These are phyloP conservation scores for Hypomesus transpacificus DNA, from an alignment of 2,113 vertebrate genomes.

Conservation along the genomic window DNA sequence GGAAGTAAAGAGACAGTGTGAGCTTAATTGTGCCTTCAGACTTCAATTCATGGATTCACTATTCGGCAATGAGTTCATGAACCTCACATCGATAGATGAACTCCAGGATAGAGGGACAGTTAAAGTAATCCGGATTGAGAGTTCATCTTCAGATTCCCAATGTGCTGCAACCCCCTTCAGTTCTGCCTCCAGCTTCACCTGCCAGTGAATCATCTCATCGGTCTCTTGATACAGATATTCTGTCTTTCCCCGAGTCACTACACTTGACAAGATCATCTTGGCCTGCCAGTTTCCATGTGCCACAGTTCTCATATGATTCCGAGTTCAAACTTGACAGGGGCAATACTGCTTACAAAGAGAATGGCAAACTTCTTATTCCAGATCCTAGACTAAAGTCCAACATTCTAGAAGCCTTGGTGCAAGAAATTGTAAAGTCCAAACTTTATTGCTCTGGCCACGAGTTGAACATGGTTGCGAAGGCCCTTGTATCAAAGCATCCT, in stretches of 20 bases:
- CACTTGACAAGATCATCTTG: not conserved
- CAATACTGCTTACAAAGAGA: slow-evolving; percentile 8
- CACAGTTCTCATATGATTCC: slow-evolving; percentile 3
- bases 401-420: slow-evolving; percentile 18
- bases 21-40: slow-evolving; percentile 11
- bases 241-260: not conserved
- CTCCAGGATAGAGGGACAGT: slow-evolving; percentile 8
- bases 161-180: not conserved
- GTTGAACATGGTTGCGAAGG: slow-evolving; percentile 2
- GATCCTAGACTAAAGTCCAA: slow-evolving; percentile 14
- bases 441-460: slow-evolving; percentile 2
- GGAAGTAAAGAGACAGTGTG: slow-evolving; percentile 21
- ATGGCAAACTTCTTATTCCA: slow-evolving; percentile 17
- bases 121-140: slow-evolving; percentile 13
- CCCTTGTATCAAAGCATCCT: slow-evolving; percentile 19
- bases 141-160: not conserved
- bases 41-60: slow-evolving; percentile 25
- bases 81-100: slow-evolving; percentile 20
- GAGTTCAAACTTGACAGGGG: slow-evolving; percentile 20
- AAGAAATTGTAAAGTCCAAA: slow-evolving; percentile 16
- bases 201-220: not conserved
- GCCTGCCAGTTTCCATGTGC: slow-evolving; percentile 13
- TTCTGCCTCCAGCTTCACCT: slow-evolving; percentile 5
- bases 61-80: slow-evolving; percentile 24
- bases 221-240: no score